Base-by-base conservation (phyloP, 2,113 vertebrate genomes). In the Cygnus buccinator region DNA sequence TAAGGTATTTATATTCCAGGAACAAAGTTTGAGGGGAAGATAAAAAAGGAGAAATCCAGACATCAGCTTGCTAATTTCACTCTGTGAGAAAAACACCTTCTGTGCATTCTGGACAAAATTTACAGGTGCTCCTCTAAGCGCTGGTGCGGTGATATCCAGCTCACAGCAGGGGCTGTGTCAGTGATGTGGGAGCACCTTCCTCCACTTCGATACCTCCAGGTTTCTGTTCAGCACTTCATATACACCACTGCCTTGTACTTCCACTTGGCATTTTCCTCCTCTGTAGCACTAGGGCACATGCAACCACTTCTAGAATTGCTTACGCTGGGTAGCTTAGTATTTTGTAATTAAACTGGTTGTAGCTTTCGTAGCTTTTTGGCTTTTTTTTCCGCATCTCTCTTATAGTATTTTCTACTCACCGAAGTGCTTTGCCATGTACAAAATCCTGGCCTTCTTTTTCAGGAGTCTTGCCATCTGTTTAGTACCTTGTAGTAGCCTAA, bases 401-500 rank as follows among this genome's bases (percentile, higher is more conserved):
- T 44, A 1, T 89, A 91, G 93, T 93, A 71, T 94, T 95, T 95
- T 93, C 31, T 95, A n/a, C 48, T 91, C 59, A n/a, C 68, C 80
- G 44, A 65, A 79, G 59, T 73, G 63, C 59, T 86, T 95, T 76
- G 67, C 93, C 59, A 9, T 11, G 46, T 71, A 50, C 89, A 87
- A 50, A 96, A 41, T 29, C 37, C 59, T 84, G 91, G 20, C 68
- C 84, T 92, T 18, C 65, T 93, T 86, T 96, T 93, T 94, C 81
- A 81, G 87, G 73, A 84, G n/a, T 95, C 57, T 81, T 91, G 70
- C 93, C 92, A 89, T 97, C 92, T 95, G 84, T 59, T 93, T 73
- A 78, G 87, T 94, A 78, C 81, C 84, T 94, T 67, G 46, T 87
- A 80, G 55, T 41, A 93, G 31, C 87, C 44, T 63, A 44, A 89